Percentiles rank a stretch among this genome's conserved stretches.
Evolutionary conservation across 2,797 vertebrate species (phyloP).

Genomic region (Paramormyrops hopkinsi): DNA sequence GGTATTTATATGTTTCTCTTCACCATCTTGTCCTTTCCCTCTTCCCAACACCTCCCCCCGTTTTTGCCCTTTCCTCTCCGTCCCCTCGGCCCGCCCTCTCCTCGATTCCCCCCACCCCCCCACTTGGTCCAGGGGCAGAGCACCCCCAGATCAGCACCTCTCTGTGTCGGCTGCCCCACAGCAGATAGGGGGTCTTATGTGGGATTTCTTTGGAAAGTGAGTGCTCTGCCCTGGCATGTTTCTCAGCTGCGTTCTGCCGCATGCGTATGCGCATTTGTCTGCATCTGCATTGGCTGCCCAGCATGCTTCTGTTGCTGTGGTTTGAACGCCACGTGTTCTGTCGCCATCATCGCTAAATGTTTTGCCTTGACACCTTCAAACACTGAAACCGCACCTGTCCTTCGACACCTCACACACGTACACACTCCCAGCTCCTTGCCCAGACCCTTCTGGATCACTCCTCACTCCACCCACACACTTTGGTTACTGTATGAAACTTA

Average conservation of each 20-base stretch:
- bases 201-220: slow-evolving; percentile 41
- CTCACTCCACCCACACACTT: background rate
- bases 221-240: slow-evolving; percentile 31
- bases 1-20: slow-evolving; percentile 35
- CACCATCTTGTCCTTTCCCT: slow-evolving; percentile 28
- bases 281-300: background rate
- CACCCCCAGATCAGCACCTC: slow-evolving; percentile 41
- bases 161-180: slow-evolving; percentile 27
- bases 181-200: slow-evolving; percentile 33
- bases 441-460: background rate
- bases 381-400: background rate
- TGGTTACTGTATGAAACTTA: background rate
- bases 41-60: background rate
- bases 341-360: background rate
- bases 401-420: background rate
- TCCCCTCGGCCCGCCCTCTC: background rate
- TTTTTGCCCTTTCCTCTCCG: background rate
- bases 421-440: background rate
- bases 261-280: background rate
- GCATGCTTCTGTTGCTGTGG: background rate
- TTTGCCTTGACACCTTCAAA: background rate
- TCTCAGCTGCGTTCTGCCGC: slow-evolving; percentile 1
- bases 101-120: background rate
- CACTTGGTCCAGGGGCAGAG: slow-evolving; percentile 24
- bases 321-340: background rate